Evolutionary conservation across 2,797 vertebrate genomes (phyloP).

Genomic region (Cheirogaleus major): DNA sequence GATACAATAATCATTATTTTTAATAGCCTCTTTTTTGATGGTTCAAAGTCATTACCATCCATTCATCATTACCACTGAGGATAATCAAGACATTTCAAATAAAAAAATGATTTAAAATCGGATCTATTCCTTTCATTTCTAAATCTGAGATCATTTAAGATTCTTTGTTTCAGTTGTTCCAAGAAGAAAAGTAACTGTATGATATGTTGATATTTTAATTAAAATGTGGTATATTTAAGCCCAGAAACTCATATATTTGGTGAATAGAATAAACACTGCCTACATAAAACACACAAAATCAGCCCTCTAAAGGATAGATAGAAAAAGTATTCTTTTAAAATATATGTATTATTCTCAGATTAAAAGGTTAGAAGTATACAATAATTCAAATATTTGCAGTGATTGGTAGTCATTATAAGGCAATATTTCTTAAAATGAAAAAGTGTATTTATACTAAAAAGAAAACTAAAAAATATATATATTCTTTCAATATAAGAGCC

Average conservation of each 20-base stretch:
- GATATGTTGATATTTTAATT: background rate
- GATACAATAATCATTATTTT: background rate
- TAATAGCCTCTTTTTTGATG: background rate
- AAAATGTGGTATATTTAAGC: background rate
- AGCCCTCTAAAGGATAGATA: background rate
- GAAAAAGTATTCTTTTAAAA: background rate
- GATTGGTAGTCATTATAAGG: background rate
- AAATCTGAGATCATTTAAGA: background rate
- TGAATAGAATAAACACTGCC: background rate
- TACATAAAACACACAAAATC: background rate
- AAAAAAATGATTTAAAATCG: background rate
- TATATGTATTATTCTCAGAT: background rate
- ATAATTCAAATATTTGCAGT: background rate
- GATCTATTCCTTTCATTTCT: background rate
- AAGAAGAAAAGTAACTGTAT: background rate
- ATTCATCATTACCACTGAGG: background rate
- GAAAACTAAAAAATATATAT: background rate
- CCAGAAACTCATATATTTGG: background rate
- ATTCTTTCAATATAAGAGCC: background rate
- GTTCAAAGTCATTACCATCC: background rate
- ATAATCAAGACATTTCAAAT: background rate
- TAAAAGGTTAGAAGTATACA: background rate
- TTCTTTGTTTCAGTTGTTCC: background rate
- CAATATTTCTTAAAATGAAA: background rate
- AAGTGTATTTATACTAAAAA: background rate